Base-by-base conservation (phyloP, 2,797 vertebrate species). In the Lithobates sylvaticus region DNA sequence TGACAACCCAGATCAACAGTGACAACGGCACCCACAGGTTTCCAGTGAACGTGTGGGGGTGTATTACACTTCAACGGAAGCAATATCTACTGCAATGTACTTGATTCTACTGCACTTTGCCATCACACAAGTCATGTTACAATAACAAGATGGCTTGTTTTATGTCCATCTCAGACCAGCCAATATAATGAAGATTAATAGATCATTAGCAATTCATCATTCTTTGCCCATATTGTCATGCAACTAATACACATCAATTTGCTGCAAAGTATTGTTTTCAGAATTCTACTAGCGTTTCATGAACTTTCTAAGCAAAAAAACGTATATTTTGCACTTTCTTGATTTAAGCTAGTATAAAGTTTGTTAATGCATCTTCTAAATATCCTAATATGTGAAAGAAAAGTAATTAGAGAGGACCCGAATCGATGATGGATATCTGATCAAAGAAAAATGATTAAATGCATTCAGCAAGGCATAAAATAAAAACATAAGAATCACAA, bases 1-100 rank as follows among this genome's bases (percentile, higher is more conserved):
- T 73, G 80, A 73, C 80, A 61, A 82, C 70, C 70, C 80, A 73
- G 80, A 82, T 82, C 54, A 83, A 74, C 70, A 83, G 23, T 39
- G 21, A 23, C 73, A 83, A 73, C n/a, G 42, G 80, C 34, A 21
- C 80, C 69, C 80, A 44, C 54, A 83, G 54, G 39, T 64, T 73
- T 42, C 10, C 50, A 82, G 34, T 75, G 58, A 68, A 76, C 10
- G 26, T 32, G 61, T 47, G 72, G 18, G 50, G 72, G 75, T 76
- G 15, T 67, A 50, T 50, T 47, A 16, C 72, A 44, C 32, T 47
- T 36, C 75, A 65, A 10, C 78, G 68, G 78, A 81, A 81, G 50
- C 68, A 72, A 81, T 61, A 9, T 5, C n/a, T 34, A 47, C 6
- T 78, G 58, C 32, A 64, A 78, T 44, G 76, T 67, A 61, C 34